These are phyloP conservation scores for Geophilus truncorum DNA, from an alignment of 2,888 invertebrate genomes.

Conservation along the genomic window DNA sequence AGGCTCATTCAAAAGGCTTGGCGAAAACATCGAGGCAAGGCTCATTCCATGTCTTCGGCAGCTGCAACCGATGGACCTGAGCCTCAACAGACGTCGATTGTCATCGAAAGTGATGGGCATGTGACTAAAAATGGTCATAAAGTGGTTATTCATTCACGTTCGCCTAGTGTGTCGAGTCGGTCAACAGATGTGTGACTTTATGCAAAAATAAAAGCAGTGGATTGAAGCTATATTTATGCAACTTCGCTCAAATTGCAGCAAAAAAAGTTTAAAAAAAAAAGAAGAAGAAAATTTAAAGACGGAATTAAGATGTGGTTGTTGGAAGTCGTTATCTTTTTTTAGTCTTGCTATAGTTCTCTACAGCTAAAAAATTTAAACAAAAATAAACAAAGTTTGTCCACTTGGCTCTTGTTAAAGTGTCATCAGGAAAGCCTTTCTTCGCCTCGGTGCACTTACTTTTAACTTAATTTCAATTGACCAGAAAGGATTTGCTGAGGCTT, in stretches of 20 bases:
- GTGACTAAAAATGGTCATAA: constrained; percentile 75
- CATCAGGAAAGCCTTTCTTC: constrained; percentile 20
- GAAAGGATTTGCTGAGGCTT: constrained; percentile 22
- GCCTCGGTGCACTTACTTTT: constrained; percentile 20
- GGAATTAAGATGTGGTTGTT: not conserved
- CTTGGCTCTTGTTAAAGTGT: not conserved
- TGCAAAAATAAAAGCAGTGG: constrained; percentile 16
- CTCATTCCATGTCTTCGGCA: constrained; percentile 44
- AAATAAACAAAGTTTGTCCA: constrained; percentile 20
- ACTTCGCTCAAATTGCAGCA: constrained; percentile 20
- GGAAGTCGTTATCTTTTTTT: constrained; percentile 11
- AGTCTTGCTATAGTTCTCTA: constrained; percentile 25
- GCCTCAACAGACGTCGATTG: constrained; percentile 69
- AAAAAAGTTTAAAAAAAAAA: not conserved
- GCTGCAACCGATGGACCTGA: constrained; percentile 47
- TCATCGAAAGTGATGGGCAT: constrained; percentile 76
- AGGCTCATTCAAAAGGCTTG: constrained; percentile 91
- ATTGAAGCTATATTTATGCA: constrained; percentile 20
- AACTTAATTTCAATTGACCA: not conserved
- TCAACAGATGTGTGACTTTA: constrained; percentile 72
- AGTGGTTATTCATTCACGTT: constrained; percentile 83
- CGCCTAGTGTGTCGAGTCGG: constrained; percentile 75
- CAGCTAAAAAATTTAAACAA: constrained; percentile 10
- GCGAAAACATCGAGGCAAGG: constrained; percentile 70
- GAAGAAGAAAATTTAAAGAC: not conserved